Percentiles rank a stretch among this genome's conserved stretches.
Evolutionary conservation across 37 sponge, comb jelly and placozoan species (phyloP).

Genomic region (Chondrilla cf. caribensis): DNA sequence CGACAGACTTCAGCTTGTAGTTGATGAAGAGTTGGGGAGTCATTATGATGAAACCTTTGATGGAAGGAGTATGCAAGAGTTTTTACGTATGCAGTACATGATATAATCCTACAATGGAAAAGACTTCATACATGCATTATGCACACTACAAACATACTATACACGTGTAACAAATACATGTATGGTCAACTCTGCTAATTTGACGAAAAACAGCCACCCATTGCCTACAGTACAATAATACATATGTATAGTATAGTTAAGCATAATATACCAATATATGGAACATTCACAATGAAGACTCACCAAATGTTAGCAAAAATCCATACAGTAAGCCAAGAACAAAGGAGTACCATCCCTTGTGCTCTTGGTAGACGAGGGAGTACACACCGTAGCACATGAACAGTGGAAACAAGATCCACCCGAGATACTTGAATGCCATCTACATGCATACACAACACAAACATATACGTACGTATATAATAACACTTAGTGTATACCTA

Average conservation of each 20-base stretch:
- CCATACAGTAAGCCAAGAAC: constrained; percentile 89
- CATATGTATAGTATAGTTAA: too few relatives aligned
- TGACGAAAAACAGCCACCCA: too few relatives aligned
- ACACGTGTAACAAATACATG: background rate
- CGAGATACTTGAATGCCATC: constrained; percentile 87
- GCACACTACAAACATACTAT: too few relatives aligned
- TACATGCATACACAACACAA: background rate
- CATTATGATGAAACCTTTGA: constrained; percentile 94
- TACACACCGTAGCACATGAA: constrained; percentile 91
- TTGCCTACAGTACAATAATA: too few relatives aligned
- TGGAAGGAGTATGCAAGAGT: too few relatives aligned
- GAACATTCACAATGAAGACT: too few relatives aligned
- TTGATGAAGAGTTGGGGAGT: constrained; percentile 99
- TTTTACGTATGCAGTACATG: too few relatives aligned
- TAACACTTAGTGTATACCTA: too few relatives aligned
- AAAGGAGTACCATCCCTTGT: constrained; percentile 99
- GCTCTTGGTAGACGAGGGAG: constrained; percentile 97
- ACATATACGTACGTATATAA: background rate
- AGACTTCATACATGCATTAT: too few relatives aligned
- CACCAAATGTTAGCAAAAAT: constrained; percentile 96
- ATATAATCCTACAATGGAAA: too few relatives aligned
- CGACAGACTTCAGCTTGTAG: constrained; percentile 99
- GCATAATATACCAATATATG: too few relatives aligned
- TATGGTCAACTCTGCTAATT: too few relatives aligned
- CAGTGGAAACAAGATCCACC: constrained; percentile 88